Evolutionary conservation across 1,140 invertebrate species (phyloP), one percentile per base, ranked within the genome.

Genomic region (Adelges cooleyi): DNA sequence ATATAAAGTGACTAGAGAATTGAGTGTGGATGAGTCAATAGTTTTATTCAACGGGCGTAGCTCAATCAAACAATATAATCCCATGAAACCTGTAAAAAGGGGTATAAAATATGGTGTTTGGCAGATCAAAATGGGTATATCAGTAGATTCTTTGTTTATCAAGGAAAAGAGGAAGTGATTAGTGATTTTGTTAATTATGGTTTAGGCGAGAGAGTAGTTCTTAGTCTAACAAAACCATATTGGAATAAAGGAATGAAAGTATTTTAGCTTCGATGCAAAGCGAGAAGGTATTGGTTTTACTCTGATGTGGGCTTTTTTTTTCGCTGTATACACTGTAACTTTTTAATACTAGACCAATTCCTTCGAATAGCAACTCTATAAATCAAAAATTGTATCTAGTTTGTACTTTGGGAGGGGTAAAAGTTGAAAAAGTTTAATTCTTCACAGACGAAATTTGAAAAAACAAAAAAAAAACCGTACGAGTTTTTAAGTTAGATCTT

Each of bases 221-320:
- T 72, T 20, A 53, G 72, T 56, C 67, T 77, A 6, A 50, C 51
- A 2, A 70, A 70, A 68, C 65, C 68, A 67, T 70, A 75, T 44
- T 65, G 71, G 68, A 65, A 69, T 40, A 71, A 70, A 20, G 65
- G 72, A n/a, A 66, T 73, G 68, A 74, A 73, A 65, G 56, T 75
- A 9, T 75, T n/a, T n/a, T n/a, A n/a, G n/a, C n/a, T n/a, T n/a
- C n/a, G n/a, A n/a, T n/a, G n/a, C n/a, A n/a, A n/a, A n/a, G n/a
- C n/a, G n/a, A n/a, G n/a, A n/a, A n/a, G n/a, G n/a, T n/a, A n/a
- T n/a, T n/a, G n/a, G n/a, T n/a, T n/a, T n/a, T n/a, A n/a, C n/a
- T n/a, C n/a, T n/a, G n/a, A n/a, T n/a, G n/a, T n/a, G n/a, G n/a
- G n/a, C n/a, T n/a, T n/a, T n/a, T n/a, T n/a, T n/a, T n/a, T n/a